These are phyloP conservation scores for Cylindroiulus punctatus DNA, from an alignment of 2,888 invertebrate species.

Conservation along the genomic window DNA sequence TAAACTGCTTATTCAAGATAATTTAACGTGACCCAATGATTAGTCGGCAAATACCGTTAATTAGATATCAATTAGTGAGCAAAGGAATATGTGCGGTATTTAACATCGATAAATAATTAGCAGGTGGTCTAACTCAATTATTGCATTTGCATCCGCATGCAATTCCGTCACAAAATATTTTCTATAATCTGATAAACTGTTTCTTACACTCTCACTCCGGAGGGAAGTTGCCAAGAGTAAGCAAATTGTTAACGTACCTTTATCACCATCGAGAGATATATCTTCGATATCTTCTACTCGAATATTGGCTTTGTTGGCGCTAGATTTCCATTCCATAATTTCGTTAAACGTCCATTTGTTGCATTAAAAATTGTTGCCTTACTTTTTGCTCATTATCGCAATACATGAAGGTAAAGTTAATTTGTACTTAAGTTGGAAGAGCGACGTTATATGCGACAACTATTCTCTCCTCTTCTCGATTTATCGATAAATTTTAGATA, in stretches of 20 bases:
- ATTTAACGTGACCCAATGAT: too few relatives aligned
- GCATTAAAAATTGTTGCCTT: neutral
- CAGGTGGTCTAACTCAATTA: too few relatives aligned
- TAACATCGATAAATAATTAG: too few relatives aligned
- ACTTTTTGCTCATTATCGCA: neutral
- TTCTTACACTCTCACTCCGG: too few relatives aligned
- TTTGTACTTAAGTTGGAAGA: slow-evolving; percentile 1
- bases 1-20: too few relatives aligned
- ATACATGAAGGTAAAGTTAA: neutral
- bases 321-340: neutral
- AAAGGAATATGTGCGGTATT: too few relatives aligned
- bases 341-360: neutral
- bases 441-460: neutral
- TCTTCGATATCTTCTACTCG: neutral
- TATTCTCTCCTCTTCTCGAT: neutral
- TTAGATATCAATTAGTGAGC: too few relatives aligned
- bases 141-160: too few relatives aligned
- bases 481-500: neutral
- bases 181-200: too few relatives aligned
- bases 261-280: neutral
- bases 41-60: too few relatives aligned
- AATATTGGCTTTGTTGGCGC: neutral
- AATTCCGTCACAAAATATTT: too few relatives aligned
- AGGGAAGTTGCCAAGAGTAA: neutral
- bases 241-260: neutral